These are phyloP conservation scores for Odontesthes bonariensis DNA, from an alignment of 2,113 vertebrate species.

Conservation along the genomic window DNA sequence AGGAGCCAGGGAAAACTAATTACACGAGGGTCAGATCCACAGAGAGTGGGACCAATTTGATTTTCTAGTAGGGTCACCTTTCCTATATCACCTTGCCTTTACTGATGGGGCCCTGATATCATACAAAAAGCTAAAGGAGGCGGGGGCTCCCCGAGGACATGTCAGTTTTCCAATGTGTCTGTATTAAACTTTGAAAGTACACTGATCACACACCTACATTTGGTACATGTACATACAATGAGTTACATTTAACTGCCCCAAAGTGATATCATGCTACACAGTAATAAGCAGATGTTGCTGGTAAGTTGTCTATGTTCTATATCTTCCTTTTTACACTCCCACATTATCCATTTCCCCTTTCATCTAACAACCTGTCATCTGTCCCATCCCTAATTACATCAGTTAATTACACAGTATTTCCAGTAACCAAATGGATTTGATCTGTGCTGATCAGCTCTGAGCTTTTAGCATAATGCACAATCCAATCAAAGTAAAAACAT, in stretches of 20 bases:
- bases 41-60: constrained; percentile 39
- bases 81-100: constrained; percentile 17
- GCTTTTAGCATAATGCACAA: constrained; percentile 17
- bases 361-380: constrained; percentile 54
- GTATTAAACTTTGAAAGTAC: constrained; percentile 17
- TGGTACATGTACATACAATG: constrained; percentile 6
- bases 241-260: constrained; percentile 10
- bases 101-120: constrained; percentile 41
- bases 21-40: constrained; percentile 30
- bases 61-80: constrained; percentile 62
- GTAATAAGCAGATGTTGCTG: constrained; percentile 5
- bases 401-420: constrained; percentile 69
- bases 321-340: constrained; percentile 3
- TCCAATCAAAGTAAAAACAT: constrained; percentile 33
- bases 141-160: background rate
- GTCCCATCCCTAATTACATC: constrained; percentile 60
- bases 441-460: constrained; percentile 33
- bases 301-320: constrained; percentile 3
- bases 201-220: background rate
- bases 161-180: background rate
- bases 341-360: constrained; percentile 30
- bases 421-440: constrained; percentile 68
- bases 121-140: constrained; percentile 18
- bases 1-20: constrained; percentile 32
- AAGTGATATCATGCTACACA: background rate